Percentiles rank a stretch among this genome's conserved stretches.
phyloP scores from a whole-genome alignment of 2,888 invertebrate genomes.

The Synergus umbraculus region DNA sequence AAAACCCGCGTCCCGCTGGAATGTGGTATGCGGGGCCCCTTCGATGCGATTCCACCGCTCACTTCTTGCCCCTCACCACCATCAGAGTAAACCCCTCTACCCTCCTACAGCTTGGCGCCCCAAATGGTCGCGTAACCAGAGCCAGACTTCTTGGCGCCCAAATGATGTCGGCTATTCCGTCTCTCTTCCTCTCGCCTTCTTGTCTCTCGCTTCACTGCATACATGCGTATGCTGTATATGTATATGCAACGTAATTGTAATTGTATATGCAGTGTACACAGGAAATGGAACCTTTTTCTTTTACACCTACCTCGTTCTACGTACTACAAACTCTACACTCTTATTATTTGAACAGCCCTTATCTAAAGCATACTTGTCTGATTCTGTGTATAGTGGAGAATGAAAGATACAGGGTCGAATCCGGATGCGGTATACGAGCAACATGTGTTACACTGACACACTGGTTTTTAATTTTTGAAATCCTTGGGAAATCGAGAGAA shows the following conservation, averaged over 20 bases:
- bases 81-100: conserved; percentile 58
- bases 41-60: conserved; percentile 54
- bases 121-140: conserved; percentile 77
- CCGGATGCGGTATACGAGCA: background rate
- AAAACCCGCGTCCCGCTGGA: conserved; percentile 74
- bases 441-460: too few relatives aligned
- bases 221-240: background rate
- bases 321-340: background rate
- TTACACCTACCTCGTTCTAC: too few relatives aligned
- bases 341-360: background rate
- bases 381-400: background rate
- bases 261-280: background rate
- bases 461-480: too few relatives aligned
- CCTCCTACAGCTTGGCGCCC: conserved; percentile 72
- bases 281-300: background rate
- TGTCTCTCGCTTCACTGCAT: background rate
- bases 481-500: too few relatives aligned
- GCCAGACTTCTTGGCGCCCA: conserved; percentile 77
- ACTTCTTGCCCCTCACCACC: conserved; percentile 51
- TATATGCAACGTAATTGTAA: background rate
- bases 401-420: background rate
- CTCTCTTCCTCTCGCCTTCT: conserved; percentile 49
- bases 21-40: conserved; percentile 71
- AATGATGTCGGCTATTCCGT: conserved; percentile 69
- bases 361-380: background rate